Base-by-base conservation (phyloP, 2,888 invertebrate genomes). In the Andrena dorsata region DNA sequence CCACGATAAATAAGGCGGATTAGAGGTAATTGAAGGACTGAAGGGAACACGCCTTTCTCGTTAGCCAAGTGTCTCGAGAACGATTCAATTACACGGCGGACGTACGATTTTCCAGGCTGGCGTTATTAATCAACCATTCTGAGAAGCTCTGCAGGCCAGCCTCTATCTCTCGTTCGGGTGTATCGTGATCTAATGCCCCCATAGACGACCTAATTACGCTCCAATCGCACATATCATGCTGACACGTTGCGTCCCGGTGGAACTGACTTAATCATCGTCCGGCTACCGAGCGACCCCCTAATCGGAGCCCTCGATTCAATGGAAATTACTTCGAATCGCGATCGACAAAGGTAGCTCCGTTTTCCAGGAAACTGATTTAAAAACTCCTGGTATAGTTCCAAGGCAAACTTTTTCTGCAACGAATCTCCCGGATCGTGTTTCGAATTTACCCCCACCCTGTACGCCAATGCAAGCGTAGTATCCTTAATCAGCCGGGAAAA, bases 161-260 rank as follows among this genome's bases (percentile, higher is more conserved):
- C 73, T 76, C 76, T 70, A 72, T 75, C 61, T 70, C 63, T 35
- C 53, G 63, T 74, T 77, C 70, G 32, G 64, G 51, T 51, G 58
- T 71, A 85, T 85, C 80, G 35, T 72, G 87, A 86, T 86, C 71
- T 76, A 86, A 76, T 76, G 68, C 73, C 73, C 41, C 72, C 80
- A 68, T 85, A 73, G 73, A 74, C 85, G 86, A 82, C 77, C 88
- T 86, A 87, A 86, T 86, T 86, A 87, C 80, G 65, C 61, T 60
- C 41, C 66, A 63, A 78, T 73, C 82, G 66, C 73, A 85, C 85
- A 77, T 85, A 87, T 85, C 87, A 76, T 53, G 70, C 66, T 70
- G 75, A 79, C 75, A 53, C 72, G 80, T 68, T 60, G 65, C 66
- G 76, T 70, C 51, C 78, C 78, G 23, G 26, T 53, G 47, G 16